Base-by-base conservation (phyloP, 1,140 invertebrate species). In the Meteorus sp. region DNA sequence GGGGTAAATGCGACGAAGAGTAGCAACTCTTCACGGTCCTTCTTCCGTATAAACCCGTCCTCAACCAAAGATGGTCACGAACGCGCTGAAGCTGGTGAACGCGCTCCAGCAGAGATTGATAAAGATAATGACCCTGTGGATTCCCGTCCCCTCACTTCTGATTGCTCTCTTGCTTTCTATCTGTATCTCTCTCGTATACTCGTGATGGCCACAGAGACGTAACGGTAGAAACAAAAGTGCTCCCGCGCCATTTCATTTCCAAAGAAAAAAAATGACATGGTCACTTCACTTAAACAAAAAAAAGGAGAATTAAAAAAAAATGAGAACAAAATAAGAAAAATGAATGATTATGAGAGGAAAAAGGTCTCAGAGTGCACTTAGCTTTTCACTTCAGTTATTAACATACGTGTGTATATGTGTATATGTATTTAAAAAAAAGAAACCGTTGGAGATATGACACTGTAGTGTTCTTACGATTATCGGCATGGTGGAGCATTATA, bases 41-140 rank as follows among this genome's bases (percentile, higher is more conserved):
- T 45, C 52, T 47, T 61, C 61, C 53, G 60, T 63, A 65, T 64
- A 71, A 71, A 66, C 67, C 62, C 69, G 67, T 68, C 68, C 55
- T 60, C 50, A 56, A 62, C 67, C 70, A 67, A 74, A 74, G 64
- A 71, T 70, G 70, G 68, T 71, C 67, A 72, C 66, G 63, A 68
- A 66, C 59, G n/a, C n/a, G 61, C 51, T 63, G 62, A 60, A 62
- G 63, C 63, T 48, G 63, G 65, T 64, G 66, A 70, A 65, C 66
- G 65, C 52, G 29, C 29, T 33, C 35, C 67, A 59, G 64, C 64
- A 62, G 63, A 70, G 70, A 74, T 74, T 74, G 71, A 73, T 73
- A 73, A 74, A 74, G 69, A 72, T 74, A 73, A 71, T 73, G 67
- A 68, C 64, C 67, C 64, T 66, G 65, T n/a, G n/a, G n/a, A n/a